Base-by-base conservation (phyloP, 2,113 vertebrate species). In the Ibidorhyncha struthersii region DNA sequence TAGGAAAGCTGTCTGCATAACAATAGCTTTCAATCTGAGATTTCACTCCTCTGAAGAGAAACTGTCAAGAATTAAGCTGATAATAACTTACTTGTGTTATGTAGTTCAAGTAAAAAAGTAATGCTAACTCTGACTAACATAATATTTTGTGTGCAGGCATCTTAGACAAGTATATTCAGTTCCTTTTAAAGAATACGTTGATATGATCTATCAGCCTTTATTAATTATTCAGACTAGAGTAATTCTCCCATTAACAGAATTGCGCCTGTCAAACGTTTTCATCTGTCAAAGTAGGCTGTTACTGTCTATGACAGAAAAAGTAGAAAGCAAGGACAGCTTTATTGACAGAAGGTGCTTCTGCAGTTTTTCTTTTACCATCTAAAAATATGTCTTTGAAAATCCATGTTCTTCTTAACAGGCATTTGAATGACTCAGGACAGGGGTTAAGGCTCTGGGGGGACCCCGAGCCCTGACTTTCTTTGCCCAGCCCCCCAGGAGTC, bases 391-490 rank as follows among this genome's bases (percentile, higher is more conserved):
- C 7, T 69, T 72, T 78, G 36, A 70, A 96, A 90, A 88, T 47
- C 4, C 6, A 21, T 30, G 15, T 40, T 72, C 5, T 81, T 72
- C 50, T 50, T 40, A 65, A 40, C 25, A 63, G 6, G 3, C 10
- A 3, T 89, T 83, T 63, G n/a, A 50, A 34, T 11, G 9, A 43
- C 30, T 18, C 10, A 55, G 27, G 38, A 53, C 10, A 43, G 14
- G 6, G 18, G 4, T 59, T 67, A 43, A 52, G 12, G 38, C 20
- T 6, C 12, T 10, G 6, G 1, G 2, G 7, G 3, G 14, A 40
- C 19, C 25, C 47, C 13, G 36, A 61, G 4, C 25, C 30, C 11
- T 32, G 20, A 18, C 4, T 45, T 10, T 18, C 25, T 13, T 12
- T 74, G 10, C 7, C 49, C 1, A 2, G 25, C 14, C 19, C 14